These are phyloP conservation scores for Micromys minutus DNA, from an alignment of 2,113 vertebrate species.

Conservation along the genomic window DNA sequence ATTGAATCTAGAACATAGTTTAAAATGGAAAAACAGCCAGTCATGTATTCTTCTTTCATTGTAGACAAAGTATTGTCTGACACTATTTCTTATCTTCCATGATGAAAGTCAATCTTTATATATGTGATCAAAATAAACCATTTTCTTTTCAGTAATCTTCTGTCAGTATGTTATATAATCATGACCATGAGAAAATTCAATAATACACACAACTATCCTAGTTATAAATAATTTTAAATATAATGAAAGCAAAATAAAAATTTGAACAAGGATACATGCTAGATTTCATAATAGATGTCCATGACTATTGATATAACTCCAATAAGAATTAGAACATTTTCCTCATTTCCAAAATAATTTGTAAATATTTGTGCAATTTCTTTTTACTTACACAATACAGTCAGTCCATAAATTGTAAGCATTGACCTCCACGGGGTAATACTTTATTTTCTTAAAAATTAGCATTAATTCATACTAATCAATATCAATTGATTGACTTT, in stretches of 20 bases:
- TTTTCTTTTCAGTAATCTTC: background rate
- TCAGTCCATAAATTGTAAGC: background rate
- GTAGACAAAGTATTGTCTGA: background rate
- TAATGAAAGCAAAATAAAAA: background rate
- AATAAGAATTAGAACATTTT: background rate
- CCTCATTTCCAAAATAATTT: background rate
- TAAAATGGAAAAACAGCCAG: background rate
- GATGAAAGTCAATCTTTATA: background rate
- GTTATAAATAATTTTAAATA: background rate
- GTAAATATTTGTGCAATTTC: background rate
- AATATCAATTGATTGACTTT: background rate
- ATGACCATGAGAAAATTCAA: background rate
- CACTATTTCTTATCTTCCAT: background rate
- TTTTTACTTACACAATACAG: background rate
- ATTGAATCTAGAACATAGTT: background rate
- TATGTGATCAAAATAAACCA: background rate
- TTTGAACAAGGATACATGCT: background rate
- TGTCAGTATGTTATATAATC: background rate
- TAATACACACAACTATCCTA: background rate
- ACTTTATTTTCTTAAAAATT: too few species aligned
- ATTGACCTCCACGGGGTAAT: background rate
- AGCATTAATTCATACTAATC: background rate
- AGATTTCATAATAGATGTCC: background rate
- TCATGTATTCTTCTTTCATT: background rate
- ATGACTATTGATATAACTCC: background rate